Conservation (phyloP, 2,888 invertebrate species). For the Melanophora roralis region DNA sequence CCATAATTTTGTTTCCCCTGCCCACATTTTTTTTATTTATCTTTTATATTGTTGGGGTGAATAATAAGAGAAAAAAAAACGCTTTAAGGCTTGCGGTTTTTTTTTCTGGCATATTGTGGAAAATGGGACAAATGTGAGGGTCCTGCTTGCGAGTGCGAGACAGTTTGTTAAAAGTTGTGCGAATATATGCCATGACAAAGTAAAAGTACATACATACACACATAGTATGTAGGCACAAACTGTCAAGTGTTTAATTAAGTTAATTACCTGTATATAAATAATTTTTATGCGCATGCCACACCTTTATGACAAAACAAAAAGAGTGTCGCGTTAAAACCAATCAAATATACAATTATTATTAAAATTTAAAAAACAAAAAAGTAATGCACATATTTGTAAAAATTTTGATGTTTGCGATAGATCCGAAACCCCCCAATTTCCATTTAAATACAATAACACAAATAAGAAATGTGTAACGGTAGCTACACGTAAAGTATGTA, state of each 20-base stretch:
- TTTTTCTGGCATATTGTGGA: neutral
- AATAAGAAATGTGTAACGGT: no score
- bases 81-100: slow-evolving; percentile 17
- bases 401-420: no score
- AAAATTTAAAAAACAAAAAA: slow-evolving; percentile 36
- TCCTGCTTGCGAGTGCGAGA: neutral
- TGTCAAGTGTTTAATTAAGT: slow-evolving; percentile 59
- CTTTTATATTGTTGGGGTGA: slow-evolving; percentile 8
- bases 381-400: no score
- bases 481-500: no score
- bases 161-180: neutral
- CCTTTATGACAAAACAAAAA: slow-evolving; percentile 31
- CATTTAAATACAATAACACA: no score
- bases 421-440: no score
- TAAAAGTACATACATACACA: slow-evolving; percentile 12
- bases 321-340: slow-evolving; percentile 47
- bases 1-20: neutral
- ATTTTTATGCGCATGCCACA: slow-evolving; percentile 50
- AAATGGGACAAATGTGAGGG: neutral
- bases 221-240: slow-evolving; percentile 44
- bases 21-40: neutral
- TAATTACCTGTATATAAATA: slow-evolving; percentile 52
- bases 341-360: slow-evolving; percentile 55
- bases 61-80: neutral
- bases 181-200: neutral